Conservation (phyloP, 2,797 vertebrate genomes). For the Malacoctenus gilli region DNA sequence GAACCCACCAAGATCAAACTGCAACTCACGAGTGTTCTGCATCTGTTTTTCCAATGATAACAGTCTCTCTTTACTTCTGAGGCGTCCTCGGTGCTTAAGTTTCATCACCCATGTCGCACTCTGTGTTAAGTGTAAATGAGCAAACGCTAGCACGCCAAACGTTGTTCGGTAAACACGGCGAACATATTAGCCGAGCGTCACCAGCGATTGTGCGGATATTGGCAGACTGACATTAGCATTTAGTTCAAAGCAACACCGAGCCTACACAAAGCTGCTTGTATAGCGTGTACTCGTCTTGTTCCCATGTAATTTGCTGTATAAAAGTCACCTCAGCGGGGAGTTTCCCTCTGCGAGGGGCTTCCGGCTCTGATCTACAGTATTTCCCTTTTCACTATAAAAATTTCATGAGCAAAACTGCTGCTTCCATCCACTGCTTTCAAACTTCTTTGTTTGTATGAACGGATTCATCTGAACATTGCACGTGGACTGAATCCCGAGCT, state of each 20-base stretch:
- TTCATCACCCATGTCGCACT: neutral
- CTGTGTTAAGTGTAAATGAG: neutral
- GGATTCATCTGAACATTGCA: slow-evolving; percentile 44
- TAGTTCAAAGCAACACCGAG: neutral
- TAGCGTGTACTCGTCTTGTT: neutral
- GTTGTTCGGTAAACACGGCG: neutral
- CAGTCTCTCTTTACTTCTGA: too few relatives aligned
- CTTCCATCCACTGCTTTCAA: slow-evolving; percentile 48
- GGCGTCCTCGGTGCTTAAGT: too few relatives aligned
- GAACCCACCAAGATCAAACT: too few relatives aligned
- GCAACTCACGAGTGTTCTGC: too few relatives aligned
- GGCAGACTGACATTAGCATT: neutral
- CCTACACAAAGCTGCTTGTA: neutral
- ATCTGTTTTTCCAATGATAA: too few relatives aligned
- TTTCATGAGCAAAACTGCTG: slow-evolving; percentile 21
- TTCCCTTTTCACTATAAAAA: slow-evolving; percentile 35
- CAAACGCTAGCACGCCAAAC: neutral
- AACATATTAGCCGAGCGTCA: neutral
- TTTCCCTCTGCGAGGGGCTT: neutral
- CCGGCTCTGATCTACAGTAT: too few relatives aligned
- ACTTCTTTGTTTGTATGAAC: slow-evolving; percentile 55
- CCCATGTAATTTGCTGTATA: neutral
- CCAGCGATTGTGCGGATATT: too few relatives aligned
- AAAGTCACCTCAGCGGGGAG: neutral
- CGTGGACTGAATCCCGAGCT: slow-evolving; percentile 13